Percentiles rank a stretch among this genome's conserved stretches.
phyloP scores from a whole-genome alignment of 1,140 invertebrate species.

The Cotesia vestalis region DNA sequence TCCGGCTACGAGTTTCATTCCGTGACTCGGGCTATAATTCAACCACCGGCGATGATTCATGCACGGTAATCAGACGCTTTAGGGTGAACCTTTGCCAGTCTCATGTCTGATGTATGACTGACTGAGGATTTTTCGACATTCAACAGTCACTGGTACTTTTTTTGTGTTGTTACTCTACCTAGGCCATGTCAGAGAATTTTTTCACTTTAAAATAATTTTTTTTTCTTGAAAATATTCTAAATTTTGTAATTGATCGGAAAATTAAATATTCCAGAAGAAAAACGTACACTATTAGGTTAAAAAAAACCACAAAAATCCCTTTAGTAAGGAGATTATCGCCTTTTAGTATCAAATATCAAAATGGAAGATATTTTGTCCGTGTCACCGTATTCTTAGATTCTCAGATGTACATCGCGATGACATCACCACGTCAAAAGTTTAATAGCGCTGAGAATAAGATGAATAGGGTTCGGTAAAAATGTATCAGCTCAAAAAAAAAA shows the following conservation, averaged over 20 bases:
- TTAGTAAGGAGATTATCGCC: too few species aligned
- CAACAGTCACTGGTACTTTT: conserved; percentile 4
- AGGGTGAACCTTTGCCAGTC: conserved; percentile 25
- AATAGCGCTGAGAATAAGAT: not conserved
- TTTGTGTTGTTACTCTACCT: not conserved
- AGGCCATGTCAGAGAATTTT: not conserved
- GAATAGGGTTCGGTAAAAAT: too few species aligned
- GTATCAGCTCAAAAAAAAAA: too few species aligned
- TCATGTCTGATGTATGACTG: conserved; percentile 4
- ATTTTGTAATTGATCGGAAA: too few species aligned
- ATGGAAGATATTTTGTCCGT: too few species aligned
- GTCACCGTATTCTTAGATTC: too few species aligned
- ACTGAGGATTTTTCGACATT: conserved; percentile 17
- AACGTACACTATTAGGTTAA: too few species aligned
- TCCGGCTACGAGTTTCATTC: not conserved
- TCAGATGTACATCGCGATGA: not conserved
- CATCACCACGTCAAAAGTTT: not conserved
- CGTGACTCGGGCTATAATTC: conserved; percentile 28
- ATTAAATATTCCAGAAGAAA: too few species aligned
- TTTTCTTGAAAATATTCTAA: too few species aligned
- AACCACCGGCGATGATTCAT: conserved; percentile 31
- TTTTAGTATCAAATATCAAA: too few species aligned
- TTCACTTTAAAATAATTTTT: too few species aligned
- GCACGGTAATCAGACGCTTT: conserved; percentile 32
- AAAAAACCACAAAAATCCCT: too few species aligned